phyloP scores from a whole-genome alignment of 2,888 invertebrate genomes.

The Meiosimyza decipiens region DNA sequence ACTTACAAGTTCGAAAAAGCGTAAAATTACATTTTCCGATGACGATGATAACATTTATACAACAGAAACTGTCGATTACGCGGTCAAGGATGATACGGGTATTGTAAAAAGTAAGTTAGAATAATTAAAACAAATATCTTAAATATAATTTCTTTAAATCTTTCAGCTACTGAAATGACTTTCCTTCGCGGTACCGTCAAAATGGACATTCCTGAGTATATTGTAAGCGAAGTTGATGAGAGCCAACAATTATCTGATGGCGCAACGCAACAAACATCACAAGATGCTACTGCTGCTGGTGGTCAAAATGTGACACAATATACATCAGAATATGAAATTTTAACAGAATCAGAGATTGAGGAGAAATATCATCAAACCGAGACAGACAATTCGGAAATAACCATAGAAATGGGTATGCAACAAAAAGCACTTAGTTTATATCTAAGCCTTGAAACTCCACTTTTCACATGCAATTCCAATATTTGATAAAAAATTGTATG shows the following conservation, averaged over 20 bases:
- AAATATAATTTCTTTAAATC: not conserved
- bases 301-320: conserved; percentile 63
- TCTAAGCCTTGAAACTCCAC: no score
- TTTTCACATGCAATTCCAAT: no score
- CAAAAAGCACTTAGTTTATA: not conserved
- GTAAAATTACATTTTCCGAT: conserved; percentile 66
- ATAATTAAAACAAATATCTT: not conserved
- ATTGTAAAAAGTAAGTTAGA: conserved; percentile 61
- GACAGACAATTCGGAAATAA: conserved; percentile 61
- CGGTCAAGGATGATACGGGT: conserved; percentile 60
- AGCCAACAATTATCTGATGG: conserved; percentile 57
- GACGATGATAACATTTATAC: conserved; percentile 65
- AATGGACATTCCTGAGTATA: conserved; percentile 71
- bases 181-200: conserved; percentile 68
- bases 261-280: conserved; percentile 61
- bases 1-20: conserved; percentile 54
- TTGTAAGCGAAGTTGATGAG: conserved; percentile 66
- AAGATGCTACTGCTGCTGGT: conserved; percentile 55
- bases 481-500: no score
- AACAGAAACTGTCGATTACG: conserved; percentile 64
- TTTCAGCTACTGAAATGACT: conserved; percentile 65
- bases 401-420: conserved; percentile 64
- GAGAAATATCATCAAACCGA: conserved; percentile 61
- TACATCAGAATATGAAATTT: conserved; percentile 65
- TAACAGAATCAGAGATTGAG: conserved; percentile 66